Conservation (phyloP, 2,888 invertebrate genomes). For the Chymomyza fuscimana region DNA sequence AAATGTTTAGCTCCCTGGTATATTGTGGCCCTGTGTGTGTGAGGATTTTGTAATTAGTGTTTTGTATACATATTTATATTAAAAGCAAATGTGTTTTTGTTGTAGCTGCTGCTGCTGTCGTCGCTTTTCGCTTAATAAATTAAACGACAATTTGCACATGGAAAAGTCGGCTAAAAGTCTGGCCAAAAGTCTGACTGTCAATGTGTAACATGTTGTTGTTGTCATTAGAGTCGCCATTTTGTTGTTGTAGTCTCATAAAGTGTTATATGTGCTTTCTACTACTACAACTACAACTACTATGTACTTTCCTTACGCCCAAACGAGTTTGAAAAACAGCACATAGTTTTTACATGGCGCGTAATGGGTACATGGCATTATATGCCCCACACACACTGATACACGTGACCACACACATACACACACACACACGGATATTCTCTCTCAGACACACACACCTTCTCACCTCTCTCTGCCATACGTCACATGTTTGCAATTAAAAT, state of each 20-base stretch:
- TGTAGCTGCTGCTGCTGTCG: slow-evolving; percentile 15
- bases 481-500: slow-evolving; percentile 66
- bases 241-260: slow-evolving; percentile 44
- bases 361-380: slow-evolving; percentile 46
- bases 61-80: slow-evolving; percentile 62
- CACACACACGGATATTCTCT: not conserved
- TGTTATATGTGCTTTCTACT: not conserved
- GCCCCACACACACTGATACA: slow-evolving; percentile 21
- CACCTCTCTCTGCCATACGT: not conserved
- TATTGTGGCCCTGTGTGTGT: slow-evolving; percentile 14
- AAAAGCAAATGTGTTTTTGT: slow-evolving; percentile 30
- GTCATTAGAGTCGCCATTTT: not conserved
- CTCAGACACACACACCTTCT: not conserved
- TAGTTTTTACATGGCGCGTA: slow-evolving; percentile 16
- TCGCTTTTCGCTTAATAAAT: slow-evolving; percentile 66
- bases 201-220: not conserved
- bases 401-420: not conserved
- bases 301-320: slow-evolving; percentile 40
- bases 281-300: not conserved
- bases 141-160: slow-evolving; percentile 71
- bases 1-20: not conserved
- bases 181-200: slow-evolving; percentile 28
- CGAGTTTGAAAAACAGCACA: slow-evolving; percentile 37
- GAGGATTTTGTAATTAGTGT: slow-evolving; percentile 59
- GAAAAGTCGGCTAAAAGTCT: slow-evolving; percentile 33